Conservation (phyloP, 2,797 vertebrate genomes). For the Bufotes viridis region DNA sequence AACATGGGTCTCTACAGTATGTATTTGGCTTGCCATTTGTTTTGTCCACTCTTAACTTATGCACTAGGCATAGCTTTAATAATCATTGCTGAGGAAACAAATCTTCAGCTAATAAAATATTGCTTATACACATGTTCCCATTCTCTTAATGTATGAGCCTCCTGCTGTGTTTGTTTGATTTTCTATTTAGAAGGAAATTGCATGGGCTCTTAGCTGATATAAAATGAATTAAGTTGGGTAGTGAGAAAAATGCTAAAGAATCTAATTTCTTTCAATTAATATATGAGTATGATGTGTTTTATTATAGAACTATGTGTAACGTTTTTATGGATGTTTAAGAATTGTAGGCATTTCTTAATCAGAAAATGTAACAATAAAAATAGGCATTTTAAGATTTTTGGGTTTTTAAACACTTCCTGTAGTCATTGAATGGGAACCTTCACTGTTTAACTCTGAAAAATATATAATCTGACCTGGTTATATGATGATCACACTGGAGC, state of each 20-base stretch:
- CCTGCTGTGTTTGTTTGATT: slow-evolving; percentile 11
- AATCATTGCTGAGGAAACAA: slow-evolving; percentile 6
- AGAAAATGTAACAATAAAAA: not conserved
- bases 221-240: slow-evolving; percentile 1
- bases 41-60: not conserved
- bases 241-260: not conserved
- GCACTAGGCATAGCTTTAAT: not conserved
- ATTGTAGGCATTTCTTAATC: not conserved
- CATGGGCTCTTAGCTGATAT: not conserved
- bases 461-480: too few species aligned
- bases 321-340: not conserved
- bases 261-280: not conserved
- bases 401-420: not conserved
- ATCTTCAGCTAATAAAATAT: slow-evolving; percentile 8
- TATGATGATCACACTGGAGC: too few species aligned
- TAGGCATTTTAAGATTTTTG: too few species aligned
- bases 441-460: too few species aligned
- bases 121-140: not conserved
- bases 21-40: not conserved
- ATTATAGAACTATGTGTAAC: not conserved
- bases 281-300: not conserved
- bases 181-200: slow-evolving; percentile 8
- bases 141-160: not conserved
- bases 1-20: not conserved
- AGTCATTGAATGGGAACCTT: not conserved